phyloP scores from a whole-genome alignment of 2,888 invertebrate genomes.

The Calameuta pallipes region DNA sequence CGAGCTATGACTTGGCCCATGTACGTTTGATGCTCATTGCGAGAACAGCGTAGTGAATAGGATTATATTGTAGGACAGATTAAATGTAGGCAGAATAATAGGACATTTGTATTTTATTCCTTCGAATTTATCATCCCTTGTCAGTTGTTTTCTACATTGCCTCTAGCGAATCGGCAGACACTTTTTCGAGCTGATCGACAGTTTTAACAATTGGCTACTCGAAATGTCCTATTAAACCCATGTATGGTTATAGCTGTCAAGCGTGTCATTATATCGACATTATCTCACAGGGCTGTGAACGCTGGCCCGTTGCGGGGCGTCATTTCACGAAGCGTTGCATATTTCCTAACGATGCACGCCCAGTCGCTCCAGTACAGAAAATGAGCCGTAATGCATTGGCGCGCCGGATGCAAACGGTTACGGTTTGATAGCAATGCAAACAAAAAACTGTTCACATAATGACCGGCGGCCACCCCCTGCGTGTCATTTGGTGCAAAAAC shows the following conservation, averaged over 20 bases:
- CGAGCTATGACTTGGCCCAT: not conserved
- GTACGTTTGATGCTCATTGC: not conserved
- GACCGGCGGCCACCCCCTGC: slow-evolving; percentile 31
- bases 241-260: slow-evolving; percentile 10
- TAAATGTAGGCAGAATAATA: not conserved
- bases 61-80: not conserved
- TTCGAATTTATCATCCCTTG: not conserved
- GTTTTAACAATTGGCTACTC: not conserved
- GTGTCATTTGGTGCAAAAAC: slow-evolving; percentile 39
- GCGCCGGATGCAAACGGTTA: slow-evolving; percentile 51
- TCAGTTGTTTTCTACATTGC: not conserved
- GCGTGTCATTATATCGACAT: slow-evolving; percentile 46
- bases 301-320: not conserved
- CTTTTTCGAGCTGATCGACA: not conserved
- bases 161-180: not conserved
- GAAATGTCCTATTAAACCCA: not conserved
- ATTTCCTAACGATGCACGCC: slow-evolving; percentile 8
- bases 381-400: slow-evolving; percentile 3
- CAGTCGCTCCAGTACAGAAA: slow-evolving; percentile 4
- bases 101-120: not conserved
- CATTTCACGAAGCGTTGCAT: slow-evolving; percentile 1
- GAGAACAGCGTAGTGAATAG: not conserved
- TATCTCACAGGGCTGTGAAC: slow-evolving; percentile 17
- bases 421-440: slow-evolving; percentile 59
- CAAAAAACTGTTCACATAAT: slow-evolving; percentile 38